Base-by-base conservation (phyloP, 2,888 invertebrate genomes). In the Melanchra persicariae region DNA sequence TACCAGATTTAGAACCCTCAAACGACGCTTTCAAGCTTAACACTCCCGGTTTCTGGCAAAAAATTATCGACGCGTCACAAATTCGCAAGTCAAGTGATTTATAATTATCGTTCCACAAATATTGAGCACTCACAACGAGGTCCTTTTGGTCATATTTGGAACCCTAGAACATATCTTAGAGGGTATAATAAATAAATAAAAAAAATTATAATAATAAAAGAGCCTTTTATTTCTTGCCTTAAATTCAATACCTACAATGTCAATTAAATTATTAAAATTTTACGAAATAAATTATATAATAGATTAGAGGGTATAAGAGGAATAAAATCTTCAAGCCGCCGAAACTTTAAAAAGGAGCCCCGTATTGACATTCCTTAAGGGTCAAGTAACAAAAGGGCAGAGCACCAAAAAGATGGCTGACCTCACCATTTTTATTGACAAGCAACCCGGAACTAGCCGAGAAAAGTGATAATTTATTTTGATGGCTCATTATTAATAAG, bases 321-420 rank as follows among this genome's bases (percentile, higher is more conserved):
- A 37, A 2, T 0, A 40, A 15, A 8, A 45, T 8, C 47, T 73
- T 55, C 43, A n/a, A 37, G 19, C n/a, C n/a, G 34, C 26, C 22
- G 24, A 24, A 17, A 54, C 22, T 26, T 45, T 49, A 24, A 60
- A 49, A 49, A 57, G n/a, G 49, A 54, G 17, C 9, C 49, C 52
- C 7, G 37, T 70, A 71, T 60, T 63, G 19, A 74, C 15, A 73
- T 74, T 74, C 66, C 45, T 5, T 26, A 52, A 15, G 52, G 24
- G 61, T 77, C 74, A 61, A 73, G 26, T 52, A 10, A 15, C 26
- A 30, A 74, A 77, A 79, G 80, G 79, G 80, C 74, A 65, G 58
- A 74, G 37, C 45, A 47, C 51, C 51, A 72, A 72, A 79, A 64
- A 52, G 57, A 57, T 26, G 10, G 34, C 24, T 73, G 76, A 66